These are phyloP conservation scores for Drosophila subquinaria DNA, from an alignment of 2,888 invertebrate species.

Conservation along the genomic window DNA sequence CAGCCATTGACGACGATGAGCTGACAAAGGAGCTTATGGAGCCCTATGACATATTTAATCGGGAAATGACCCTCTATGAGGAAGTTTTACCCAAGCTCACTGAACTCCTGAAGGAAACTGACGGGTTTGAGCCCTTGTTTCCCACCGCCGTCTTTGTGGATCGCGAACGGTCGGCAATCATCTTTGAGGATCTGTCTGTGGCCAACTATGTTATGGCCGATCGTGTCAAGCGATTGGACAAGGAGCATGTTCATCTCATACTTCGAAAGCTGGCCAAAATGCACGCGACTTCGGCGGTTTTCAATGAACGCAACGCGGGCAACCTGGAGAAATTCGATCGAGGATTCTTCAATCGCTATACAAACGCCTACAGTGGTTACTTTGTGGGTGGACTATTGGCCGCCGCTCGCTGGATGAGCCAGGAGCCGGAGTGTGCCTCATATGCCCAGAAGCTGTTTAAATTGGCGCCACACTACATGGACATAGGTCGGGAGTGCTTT, in stretches of 20 bases:
- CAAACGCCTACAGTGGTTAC: constrained; percentile 80
- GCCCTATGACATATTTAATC: constrained; percentile 83
- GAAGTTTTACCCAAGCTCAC: constrained; percentile 81
- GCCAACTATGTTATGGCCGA: constrained; percentile 80
- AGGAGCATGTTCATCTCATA: constrained; percentile 84
- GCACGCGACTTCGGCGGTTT: constrained; percentile 86
- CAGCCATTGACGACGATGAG: constrained; percentile 80
- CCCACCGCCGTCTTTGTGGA: constrained; percentile 81
- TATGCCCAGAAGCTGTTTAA: constrained; percentile 80
- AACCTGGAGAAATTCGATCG: constrained; percentile 80
- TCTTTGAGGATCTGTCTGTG: constrained; percentile 83
- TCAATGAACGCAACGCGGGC: constrained; percentile 83
- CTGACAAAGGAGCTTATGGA: constrained; percentile 76
- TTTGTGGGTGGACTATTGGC: constrained; percentile 80
- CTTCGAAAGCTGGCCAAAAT: constrained; percentile 86
- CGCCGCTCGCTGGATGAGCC: constrained; percentile 77
- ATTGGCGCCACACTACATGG: constrained; percentile 81
- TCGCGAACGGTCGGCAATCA: constrained; percentile 72
- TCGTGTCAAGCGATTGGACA: constrained; percentile 83
- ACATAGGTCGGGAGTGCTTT: constrained; percentile 81
- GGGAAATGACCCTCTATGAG: constrained; percentile 84
- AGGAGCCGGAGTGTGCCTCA: constrained; percentile 61
- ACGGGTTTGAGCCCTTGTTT: constrained; percentile 77
- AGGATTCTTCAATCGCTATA: constrained; percentile 84
- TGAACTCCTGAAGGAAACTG: constrained; percentile 69